phyloP scores from a whole-genome alignment of 1,140 invertebrate genomes.

The Drosophila mojavensis region DNA sequence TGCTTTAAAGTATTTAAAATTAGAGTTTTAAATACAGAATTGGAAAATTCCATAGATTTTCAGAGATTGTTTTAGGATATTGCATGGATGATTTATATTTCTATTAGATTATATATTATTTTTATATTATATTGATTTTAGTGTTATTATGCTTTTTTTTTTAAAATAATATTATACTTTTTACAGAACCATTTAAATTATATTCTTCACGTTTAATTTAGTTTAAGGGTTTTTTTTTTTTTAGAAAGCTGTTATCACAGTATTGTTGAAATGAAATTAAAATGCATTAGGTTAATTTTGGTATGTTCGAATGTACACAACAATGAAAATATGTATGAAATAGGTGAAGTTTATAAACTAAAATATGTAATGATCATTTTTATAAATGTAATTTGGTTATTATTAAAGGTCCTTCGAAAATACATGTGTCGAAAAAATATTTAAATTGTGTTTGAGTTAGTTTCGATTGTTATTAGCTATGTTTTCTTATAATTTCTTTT shows the following conservation, averaged over 20 bases:
- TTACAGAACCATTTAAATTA: constrained; percentile 1
- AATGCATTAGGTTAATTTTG: constrained; percentile 32
- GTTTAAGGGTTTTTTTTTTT: constrained; percentile 50
- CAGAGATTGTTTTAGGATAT: neutral
- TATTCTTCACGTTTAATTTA: constrained; percentile 33
- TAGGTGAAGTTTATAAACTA: constrained; percentile 25
- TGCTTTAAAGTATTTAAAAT: neutral
- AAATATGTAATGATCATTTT: constrained; percentile 21
- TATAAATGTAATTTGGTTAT: constrained; percentile 11
- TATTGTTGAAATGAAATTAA: constrained; percentile 58
- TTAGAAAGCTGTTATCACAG: constrained; percentile 79
- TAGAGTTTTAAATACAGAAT: neutral
- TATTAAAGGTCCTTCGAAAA: constrained; percentile 73
- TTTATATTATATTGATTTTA: too few species aligned
- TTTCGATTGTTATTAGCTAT: constrained; percentile 32
- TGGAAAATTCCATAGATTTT: neutral
- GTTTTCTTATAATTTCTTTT: constrained; percentile 3
- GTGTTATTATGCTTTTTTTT: neutral
- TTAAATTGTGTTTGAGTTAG: constrained; percentile 43
- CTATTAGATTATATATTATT: neutral
- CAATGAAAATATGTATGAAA: constrained; percentile 13
- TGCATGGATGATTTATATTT: neutral
- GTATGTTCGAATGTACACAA: constrained; percentile 4
- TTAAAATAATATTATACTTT: neutral
- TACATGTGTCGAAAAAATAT: constrained; percentile 72